Base-by-base conservation (phyloP, 2,888 invertebrate genomes). In the Dicyrtomina minuta region DNA sequence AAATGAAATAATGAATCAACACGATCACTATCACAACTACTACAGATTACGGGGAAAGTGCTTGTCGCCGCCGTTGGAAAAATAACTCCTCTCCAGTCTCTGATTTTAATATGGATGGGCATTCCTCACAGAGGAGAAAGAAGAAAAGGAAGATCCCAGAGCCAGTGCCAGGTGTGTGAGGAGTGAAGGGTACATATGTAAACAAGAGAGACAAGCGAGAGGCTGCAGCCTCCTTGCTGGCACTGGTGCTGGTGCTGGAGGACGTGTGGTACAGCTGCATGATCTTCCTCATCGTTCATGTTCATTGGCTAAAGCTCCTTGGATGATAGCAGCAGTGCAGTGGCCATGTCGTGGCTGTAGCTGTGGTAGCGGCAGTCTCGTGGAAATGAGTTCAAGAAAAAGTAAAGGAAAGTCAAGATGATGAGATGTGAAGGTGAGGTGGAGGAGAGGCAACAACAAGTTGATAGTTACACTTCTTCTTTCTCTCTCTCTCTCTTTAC, bases 381-480 rank as follows among this genome's bases (percentile, higher is more conserved):
- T 55, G 24, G 26, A 15, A 55, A 33, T 33, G 24, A 55, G 46
- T 13, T 26, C 26, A 27, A 26, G 51, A 51, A 12, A 22, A 22
- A 51, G 51, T 12, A 22, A 51, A 20, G 22, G 20, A 20, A 22
- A 51, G 51, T 12, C 12, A 22, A 22, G 4, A 22, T 20, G 51
- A 22, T 20, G 8, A 20, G 51, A 53, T 17, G 22, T 17, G 22
- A 22, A 22, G 13, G 51, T 12, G 22, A 20, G 51, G 51, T 17
- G 22, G 22, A 6, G 51, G 17, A 22, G 51, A 22, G 20, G 17
- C 51, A 22, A 26, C 60, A 60, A 60, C 60, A 22, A 60, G 60
- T 60, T 60, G 41, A 60, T 60, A 44, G 39, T n/a, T 39, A 39
- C 39, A 33, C 33, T 33, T 33, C 33, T 5, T 3, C 33, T 33